Conservation (phyloP, 2,113 vertebrate species). For the Meleagris gallopavo region DNA sequence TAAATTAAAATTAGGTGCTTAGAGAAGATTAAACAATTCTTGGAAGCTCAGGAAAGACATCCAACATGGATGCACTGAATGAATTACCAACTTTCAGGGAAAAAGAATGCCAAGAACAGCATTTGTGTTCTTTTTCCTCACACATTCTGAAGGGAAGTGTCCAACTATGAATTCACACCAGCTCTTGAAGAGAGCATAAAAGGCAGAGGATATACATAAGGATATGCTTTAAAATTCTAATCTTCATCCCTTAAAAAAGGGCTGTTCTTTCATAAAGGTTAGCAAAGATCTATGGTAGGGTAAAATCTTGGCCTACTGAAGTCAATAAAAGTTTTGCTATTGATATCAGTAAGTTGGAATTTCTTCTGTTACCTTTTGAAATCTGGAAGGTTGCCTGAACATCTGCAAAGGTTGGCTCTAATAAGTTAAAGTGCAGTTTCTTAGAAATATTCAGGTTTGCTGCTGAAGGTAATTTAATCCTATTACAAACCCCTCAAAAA, state of each 20-base stretch:
- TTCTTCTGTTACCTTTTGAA: slow-evolving; percentile 13
- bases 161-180: not conserved
- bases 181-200: not conserved
- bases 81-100: not conserved
- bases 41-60: not conserved
- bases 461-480: not conserved
- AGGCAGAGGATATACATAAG: not conserved
- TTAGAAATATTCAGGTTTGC: not conserved
- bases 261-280: not conserved
- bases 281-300: not conserved
- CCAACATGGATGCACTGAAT: not conserved
- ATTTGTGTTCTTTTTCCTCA: not conserved
- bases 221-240: not conserved
- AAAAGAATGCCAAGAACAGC: not conserved
- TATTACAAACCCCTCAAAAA: not conserved
- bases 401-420: slow-evolving; percentile 31
- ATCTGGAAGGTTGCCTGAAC: slow-evolving; percentile 25
- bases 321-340: not conserved
- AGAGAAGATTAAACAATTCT: not conserved
- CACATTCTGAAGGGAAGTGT: not conserved
- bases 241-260: not conserved
- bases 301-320: not conserved
- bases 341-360: slow-evolving; percentile 24
- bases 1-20: not conserved
- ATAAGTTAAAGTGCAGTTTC: not conserved